Base-by-base conservation (phyloP, 2,888 invertebrate species). In the Ernsta delagoae region DNA sequence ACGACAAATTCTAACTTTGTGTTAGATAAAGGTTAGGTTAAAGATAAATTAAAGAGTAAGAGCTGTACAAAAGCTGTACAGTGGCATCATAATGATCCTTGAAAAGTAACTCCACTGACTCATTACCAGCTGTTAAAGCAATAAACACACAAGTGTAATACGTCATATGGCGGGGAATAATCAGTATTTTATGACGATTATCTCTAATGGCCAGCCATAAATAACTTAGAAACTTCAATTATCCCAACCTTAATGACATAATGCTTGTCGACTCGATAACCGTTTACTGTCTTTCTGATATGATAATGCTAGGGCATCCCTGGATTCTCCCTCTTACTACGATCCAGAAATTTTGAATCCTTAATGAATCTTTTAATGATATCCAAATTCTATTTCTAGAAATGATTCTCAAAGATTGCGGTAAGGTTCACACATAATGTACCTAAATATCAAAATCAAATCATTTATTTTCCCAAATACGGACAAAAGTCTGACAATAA, bases 151-250 rank as follows among this genome's bases (percentile, higher is more conserved):
- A 9, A 54, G 31, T 31, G 31, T 31, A 11, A 24, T 11, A 54
- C 54, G 54, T 54, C 24, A 54, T 54, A 54, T 54, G 11, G n/a
- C 11, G 31, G 11, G n/a, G 54, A 54, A 54, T 54, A 54, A 54
- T 54, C 54, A 54, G 54, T 31, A 54, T 54, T 54, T 54, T 54
- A 57, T 45, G 45, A 45, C 57, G 12, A n/a, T 54, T 54, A 54
- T 54, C 54, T 54, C 24, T 54, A 31, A 54, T 31, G 31, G 6
- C 24, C 9, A 31, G 54, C 54, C 31, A 31, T 54, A 54, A 54
- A 54, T 54, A 54, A 54, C 54, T 54, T 54, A 31, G 54, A 54
- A 11, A 11, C 31, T 54, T 54, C 54, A 54, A 54, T 54, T 31
- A 54, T 24, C 11, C 24, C 9, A 31, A 4, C 54, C 24, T 9